Evolutionary conservation across 2,888 invertebrate genomes (phyloP).

Genomic region (Mactromeris polynyma): DNA sequence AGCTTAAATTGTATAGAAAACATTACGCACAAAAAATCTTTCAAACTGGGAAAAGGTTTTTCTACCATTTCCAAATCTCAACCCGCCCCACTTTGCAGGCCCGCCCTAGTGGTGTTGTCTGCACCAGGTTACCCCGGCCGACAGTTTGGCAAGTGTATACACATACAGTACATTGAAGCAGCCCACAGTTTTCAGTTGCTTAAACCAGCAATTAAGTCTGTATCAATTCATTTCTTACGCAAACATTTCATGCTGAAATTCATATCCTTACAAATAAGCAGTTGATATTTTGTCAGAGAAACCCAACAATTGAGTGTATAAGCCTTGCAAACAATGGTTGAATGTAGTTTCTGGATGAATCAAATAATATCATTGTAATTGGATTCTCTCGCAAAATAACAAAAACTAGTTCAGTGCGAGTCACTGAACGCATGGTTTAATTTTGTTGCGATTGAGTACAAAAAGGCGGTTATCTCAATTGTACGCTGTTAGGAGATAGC

Average conservation of each 20-base stretch:
- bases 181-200: neutral
- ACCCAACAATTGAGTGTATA: neutral
- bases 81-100: neutral
- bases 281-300: neutral
- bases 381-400: neutral
- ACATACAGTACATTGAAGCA: neutral
- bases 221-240: neutral
- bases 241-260: neutral
- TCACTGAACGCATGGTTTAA: constrained; percentile 4
- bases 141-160: neutral
- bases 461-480: neutral
- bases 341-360: neutral
- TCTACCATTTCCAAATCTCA: neutral
- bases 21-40: neutral
- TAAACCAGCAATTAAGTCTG: constrained; percentile 10
- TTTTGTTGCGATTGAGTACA: neutral
- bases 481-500: neutral
- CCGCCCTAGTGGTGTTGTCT: neutral
- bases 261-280: neutral
- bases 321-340: neutral
- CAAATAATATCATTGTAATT: neutral
- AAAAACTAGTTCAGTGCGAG: neutral
- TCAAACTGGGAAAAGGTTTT: neutral
- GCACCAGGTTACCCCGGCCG: neutral
- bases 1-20: neutral